Base-by-base conservation (phyloP, 2,113 vertebrate genomes). In the Callopanchax toddi region DNA sequence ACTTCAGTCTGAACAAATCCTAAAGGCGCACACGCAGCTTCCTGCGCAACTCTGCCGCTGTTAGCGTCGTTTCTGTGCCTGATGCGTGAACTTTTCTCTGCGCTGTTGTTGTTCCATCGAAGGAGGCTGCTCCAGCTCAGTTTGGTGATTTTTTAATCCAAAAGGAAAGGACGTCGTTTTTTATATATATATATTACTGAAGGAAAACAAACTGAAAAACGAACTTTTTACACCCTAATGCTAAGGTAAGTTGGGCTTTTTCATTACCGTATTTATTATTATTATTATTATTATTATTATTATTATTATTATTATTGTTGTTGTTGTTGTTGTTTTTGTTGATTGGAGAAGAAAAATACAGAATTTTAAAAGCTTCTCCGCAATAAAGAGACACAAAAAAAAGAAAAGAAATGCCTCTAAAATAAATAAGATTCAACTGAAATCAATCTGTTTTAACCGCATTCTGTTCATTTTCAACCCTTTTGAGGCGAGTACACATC, bases 1-100 rank as follows among this genome's bases (percentile, higher is more conserved):
- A 90, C 84, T 90, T 85, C 84, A 89, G 61, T 88, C 83, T 79
- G 81, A 88, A 89, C 89, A 89, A 82, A 90, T 90, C 85, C 81
- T 76, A 77, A 79, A 86, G 86, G 85, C 90, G 78, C 10, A 32
- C 83, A 84, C 64, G 86, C 81, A 87, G 69, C 81, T 76, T 76
- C 78, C 84, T 82, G 79, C 81, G 71, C 79, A 75, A 56, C 73
- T 77, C 43, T 64, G 57, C 75, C 62, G 69, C 77, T 45, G 58
- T 32, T 66, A 81, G 85, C 85, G 68, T 74, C 78, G 75, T 70
- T 75, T 54, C 67, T 36, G 53, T 80, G 45, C 67, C 84, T 54
- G 45, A 73, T 60, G 76, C 74, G 25, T 65, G 16, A 80, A 79
- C 80, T 78, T 85, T 66, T 55, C 36, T 57, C 58, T 49, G 39